phyloP scores from a whole-genome alignment of 1,140 invertebrate species.

The Lordiphosa mommai region DNA sequence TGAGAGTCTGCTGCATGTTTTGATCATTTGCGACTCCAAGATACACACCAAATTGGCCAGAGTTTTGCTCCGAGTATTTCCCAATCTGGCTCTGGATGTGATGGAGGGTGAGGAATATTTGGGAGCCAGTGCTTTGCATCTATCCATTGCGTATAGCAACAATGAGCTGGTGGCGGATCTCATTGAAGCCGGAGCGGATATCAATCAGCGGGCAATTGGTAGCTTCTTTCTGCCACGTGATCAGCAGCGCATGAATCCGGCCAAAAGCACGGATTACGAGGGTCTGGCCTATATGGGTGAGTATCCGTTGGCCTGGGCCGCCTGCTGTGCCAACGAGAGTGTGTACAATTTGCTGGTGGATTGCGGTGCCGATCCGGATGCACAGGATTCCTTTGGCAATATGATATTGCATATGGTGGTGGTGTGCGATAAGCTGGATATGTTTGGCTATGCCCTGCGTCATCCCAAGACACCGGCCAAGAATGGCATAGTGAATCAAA shows the following conservation, averaged over 20 bases:
- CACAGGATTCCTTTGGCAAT: constrained; percentile 95
- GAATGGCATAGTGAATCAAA: constrained; percentile 91
- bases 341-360: constrained; percentile 98
- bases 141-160: constrained; percentile 97
- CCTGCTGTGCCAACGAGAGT: constrained; percentile 96
- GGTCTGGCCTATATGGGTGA: constrained; percentile 97
- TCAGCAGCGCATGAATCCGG: constrained; percentile 88
- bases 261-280: constrained; percentile 94
- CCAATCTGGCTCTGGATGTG: constrained; percentile 94
- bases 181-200: constrained; percentile 93
- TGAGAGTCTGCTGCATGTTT: constrained; percentile 95
- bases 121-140: constrained; percentile 95
- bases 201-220: constrained; percentile 95
- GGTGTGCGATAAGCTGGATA: constrained; percentile 96
- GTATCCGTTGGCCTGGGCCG: constrained; percentile 97
- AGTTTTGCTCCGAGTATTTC: constrained; percentile 94
- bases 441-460: constrained; percentile 98
- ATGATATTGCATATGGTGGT: constrained; percentile 99
- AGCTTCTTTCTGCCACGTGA: constrained; percentile 95
- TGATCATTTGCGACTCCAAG: constrained; percentile 96
- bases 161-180: constrained; percentile 97
- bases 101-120: constrained; percentile 99
- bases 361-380: constrained; percentile 94
- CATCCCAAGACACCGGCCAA: constrained; percentile 96
- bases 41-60: constrained; percentile 86